These are phyloP conservation scores for Elmis aenea DNA, from an alignment of 2,888 invertebrate species.

Conservation along the genomic window DNA sequence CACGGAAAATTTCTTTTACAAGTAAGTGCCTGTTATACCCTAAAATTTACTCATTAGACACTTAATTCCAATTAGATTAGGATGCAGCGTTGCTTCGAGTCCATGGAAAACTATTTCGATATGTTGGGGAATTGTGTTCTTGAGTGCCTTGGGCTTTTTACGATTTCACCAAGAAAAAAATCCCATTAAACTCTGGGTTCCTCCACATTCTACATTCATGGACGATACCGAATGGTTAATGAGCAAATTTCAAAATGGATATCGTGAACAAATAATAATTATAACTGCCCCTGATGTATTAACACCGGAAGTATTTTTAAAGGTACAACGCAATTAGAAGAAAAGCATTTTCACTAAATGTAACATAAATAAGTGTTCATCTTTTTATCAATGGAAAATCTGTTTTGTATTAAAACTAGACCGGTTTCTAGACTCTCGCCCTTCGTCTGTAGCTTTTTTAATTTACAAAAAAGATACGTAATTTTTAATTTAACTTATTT, in stretches of 20 bases:
- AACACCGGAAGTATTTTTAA: constrained; percentile 53
- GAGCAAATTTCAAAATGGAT: constrained; percentile 59
- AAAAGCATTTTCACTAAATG: constrained; percentile 7
- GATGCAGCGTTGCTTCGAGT: constrained; percentile 54
- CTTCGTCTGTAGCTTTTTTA: too few relatives aligned
- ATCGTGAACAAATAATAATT: constrained; percentile 58
- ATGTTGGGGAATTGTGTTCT: constrained; percentile 52
- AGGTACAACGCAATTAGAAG: constrained; percentile 36
- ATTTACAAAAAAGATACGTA: too few relatives aligned
- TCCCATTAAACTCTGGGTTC: constrained; percentile 72
- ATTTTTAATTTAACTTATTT: too few relatives aligned
- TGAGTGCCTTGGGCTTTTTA: constrained; percentile 59
- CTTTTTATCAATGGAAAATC: too few relatives aligned
- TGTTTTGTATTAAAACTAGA: too few relatives aligned
- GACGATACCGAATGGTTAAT: constrained; percentile 69
- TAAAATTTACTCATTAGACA: too few relatives aligned
- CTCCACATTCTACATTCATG: constrained; percentile 64
- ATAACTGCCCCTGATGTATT: constrained; percentile 64
- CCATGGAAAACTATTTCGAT: constrained; percentile 58
- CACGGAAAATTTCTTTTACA: constrained; percentile 41
- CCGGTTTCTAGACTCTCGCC: too few relatives aligned
- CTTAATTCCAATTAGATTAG: too few relatives aligned
- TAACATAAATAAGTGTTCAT: too few relatives aligned
- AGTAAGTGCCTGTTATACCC: constrained; percentile 41
- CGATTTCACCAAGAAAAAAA: constrained; percentile 68